Evolutionary conservation across 2,797 vertebrate genomes (phyloP), one percentile per base, ranked within the genome.

Genomic region (Typhlichthys eigenmanni): DNA sequence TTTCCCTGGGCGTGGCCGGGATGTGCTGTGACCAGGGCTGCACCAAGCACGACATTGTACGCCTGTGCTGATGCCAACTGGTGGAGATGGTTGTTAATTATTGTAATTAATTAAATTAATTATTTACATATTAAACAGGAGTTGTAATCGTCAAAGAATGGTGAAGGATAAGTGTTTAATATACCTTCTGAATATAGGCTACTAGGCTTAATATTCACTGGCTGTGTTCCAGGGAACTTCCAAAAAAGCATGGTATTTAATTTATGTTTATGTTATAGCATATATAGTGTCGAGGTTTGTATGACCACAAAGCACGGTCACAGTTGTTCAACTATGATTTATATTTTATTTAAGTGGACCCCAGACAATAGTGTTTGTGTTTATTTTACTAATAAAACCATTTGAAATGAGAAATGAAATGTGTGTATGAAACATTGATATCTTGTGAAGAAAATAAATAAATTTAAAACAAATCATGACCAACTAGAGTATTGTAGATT

Each of bases 1-100:
- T 85, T 68, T 82, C 90, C 14, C 14, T 87, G 60, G 85, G 90
- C 0, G 74, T 96, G 57, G 92, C 92, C 0, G 85, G 87, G 7
- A 90, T 93, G 74, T 98, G 96, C 83, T 98, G 96, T 52, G 88
- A 52, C 70, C 76, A 89, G 71, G 94, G 95, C 57, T 98, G 96
- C 81, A 95, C 91, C 10, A 95, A 92, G 87, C 88, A 89, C 50
- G 93, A 94, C 64, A 93, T 99, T 1, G 91, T 93, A 74, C 85
- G 67, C 1, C 69, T 93, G 78, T 98, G 96, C 83, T 96, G 91
- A 96, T 76, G 64, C 58, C 17, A 52, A 32, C 49, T 2, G 63
- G 67, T 64, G 61, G 2, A 11, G n/a, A 19, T 10, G n/a, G 51
- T n/a, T 13, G 47, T 12, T 43, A 32, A 4, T 47, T 47, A 9